These are phyloP conservation scores for rat (Rattus norvegicus) DNA, from an alignment of 2,113 vertebrate genomes.

Conservation along the genomic window GRCr8 NC_086025.1:33990501-33991000, in stretches of 20 bases:
- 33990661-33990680: neutral
- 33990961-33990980: too few species aligned
- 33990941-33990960: too few species aligned
- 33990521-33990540: neutral
- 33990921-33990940: too few species aligned
- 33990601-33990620: neutral
- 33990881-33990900: too few species aligned
- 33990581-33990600: constrained; percentile 68
- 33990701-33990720: neutral
- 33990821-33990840: neutral
- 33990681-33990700: neutral
- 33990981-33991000: too few species aligned
- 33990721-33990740: neutral
- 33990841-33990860: too few species aligned
- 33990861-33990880: too few species aligned
- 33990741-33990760: neutral
- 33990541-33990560: neutral
- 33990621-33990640: neutral
- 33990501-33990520: neutral
- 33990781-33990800: neutral
- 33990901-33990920: too few species aligned
- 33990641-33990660: neutral
- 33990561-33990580: constrained; percentile 33
- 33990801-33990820: neutral
- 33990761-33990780: neutral